These are phyloP conservation scores for Mus pahari DNA, from an alignment of 2,113 vertebrate genomes.

Conservation along the genomic window DNA sequence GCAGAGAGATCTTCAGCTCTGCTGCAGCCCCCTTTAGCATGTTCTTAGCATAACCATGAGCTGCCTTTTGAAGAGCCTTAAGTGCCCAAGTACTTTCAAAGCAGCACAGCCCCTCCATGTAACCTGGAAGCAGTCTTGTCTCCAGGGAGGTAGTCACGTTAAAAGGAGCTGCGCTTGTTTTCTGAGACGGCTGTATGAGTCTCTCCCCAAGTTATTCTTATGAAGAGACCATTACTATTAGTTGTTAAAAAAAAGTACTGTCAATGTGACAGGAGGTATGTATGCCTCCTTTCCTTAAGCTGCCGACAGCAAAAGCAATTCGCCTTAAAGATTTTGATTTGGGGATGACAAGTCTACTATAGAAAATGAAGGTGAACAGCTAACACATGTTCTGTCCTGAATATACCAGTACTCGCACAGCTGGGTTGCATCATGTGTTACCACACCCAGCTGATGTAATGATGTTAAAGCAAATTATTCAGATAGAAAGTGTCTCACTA, in stretches of 20 bases:
- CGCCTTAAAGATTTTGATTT: background rate
- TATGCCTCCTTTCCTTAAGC: background rate
- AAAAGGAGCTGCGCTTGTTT: background rate
- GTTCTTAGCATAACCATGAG: background rate
- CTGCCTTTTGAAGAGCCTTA: background rate
- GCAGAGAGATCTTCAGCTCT: background rate
- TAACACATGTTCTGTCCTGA: background rate
- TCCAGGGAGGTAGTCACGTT: background rate
- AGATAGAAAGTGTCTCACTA: background rate
- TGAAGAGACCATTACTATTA: background rate
- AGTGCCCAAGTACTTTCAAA: constrained; percentile 2
- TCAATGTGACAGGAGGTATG: background rate
- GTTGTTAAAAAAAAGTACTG: background rate
- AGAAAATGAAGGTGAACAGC: background rate
- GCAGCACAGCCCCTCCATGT: background rate
- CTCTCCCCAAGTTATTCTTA: background rate
- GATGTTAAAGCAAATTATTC: constrained; percentile 20
- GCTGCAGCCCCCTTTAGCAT: background rate
- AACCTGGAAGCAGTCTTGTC: background rate
- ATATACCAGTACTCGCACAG: background rate
- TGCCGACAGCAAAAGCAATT: background rate
- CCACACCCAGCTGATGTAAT: background rate
- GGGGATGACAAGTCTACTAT: background rate
- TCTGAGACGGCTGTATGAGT: background rate
- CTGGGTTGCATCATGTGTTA: background rate